phyloP scores from a whole-genome alignment of 2,113 vertebrate genomes.

The Microtus oregoni region DNA sequence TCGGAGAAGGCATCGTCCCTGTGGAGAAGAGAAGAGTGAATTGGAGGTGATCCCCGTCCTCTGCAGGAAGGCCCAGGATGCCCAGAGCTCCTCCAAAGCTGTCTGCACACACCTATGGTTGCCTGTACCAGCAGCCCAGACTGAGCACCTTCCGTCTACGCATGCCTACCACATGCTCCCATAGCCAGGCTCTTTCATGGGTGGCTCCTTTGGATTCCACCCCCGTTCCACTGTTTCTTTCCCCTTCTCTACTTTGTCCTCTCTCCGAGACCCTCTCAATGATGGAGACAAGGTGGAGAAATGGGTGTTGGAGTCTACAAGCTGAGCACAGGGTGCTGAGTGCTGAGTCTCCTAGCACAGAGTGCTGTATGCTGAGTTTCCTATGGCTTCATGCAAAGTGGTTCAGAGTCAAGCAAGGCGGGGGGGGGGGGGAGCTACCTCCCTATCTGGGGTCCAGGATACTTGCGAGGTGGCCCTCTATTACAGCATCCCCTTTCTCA shows the following conservation, averaged over 20 bases:
- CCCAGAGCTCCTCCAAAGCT: not conserved
- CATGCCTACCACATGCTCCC: not conserved
- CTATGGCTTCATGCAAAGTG: not conserved
- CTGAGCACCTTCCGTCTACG: fast-evolving
- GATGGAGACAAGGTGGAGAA: not conserved
- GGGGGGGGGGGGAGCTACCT: not conserved
- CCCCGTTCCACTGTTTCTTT: not conserved
- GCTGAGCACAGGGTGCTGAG: not conserved
- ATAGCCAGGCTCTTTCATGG: not conserved
- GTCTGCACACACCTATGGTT: not conserved
- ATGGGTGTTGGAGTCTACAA: not conserved
- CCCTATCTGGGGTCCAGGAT: not conserved
- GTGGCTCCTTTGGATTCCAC: not conserved
- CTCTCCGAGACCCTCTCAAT: not conserved
- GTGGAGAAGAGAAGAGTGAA: constrained; percentile 59
- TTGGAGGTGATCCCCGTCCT: not conserved
- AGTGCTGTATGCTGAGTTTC: not conserved
- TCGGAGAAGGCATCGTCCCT: constrained; percentile 99
- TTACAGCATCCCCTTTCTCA: not conserved
- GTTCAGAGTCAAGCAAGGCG: not conserved
- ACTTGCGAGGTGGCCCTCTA: not conserved
- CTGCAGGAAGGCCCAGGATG: not conserved
- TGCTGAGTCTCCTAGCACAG: not conserved
- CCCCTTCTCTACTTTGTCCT: not conserved
- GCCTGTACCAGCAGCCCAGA: not conserved